Evolutionary conservation across 2,797 vertebrate species (phyloP).

Genomic region (Brotula barbata): DNA sequence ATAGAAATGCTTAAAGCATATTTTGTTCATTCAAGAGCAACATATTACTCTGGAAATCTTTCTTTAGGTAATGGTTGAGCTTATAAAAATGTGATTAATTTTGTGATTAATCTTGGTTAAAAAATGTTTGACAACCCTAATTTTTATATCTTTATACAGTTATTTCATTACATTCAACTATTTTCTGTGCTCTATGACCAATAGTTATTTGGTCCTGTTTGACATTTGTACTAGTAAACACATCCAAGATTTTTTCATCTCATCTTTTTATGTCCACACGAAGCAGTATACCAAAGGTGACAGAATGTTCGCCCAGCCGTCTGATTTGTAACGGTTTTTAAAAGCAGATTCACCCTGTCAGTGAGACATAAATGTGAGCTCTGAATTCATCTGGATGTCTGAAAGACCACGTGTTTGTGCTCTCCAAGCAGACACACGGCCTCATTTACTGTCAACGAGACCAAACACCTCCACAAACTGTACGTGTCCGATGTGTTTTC

Average conservation of each 20-base stretch:
- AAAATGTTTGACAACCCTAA: no score
- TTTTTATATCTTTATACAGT: conserved; percentile 43
- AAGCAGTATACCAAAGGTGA: conserved; percentile 50
- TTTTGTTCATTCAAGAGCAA: no score
- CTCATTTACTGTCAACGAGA: conserved; percentile 64
- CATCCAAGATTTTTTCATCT: conserved; percentile 25
- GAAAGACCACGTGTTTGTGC: conserved; percentile 25
- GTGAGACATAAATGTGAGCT: conserved; percentile 41
- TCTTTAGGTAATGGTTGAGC: no score
- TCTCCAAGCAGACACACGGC: conserved; percentile 53
- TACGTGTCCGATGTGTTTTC: conserved; percentile 55
- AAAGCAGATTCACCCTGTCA: conserved; percentile 24
- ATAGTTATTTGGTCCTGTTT: conserved; percentile 11
- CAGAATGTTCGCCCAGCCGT: conserved; percentile 22
- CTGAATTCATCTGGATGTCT: conserved; percentile 17
- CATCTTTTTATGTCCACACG: conserved; percentile 27
- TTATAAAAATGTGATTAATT: no score
- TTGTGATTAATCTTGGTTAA: no score
- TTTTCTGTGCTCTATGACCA: conserved; percentile 23
- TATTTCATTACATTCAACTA: conserved; percentile 37
- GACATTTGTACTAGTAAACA: conserved; percentile 19
- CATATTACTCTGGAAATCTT: no score
- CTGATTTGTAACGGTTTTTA: conserved; percentile 38
- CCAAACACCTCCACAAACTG: conserved; percentile 59
- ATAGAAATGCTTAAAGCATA: no score